A percentile compares a stretch with the other conserved stretches of the same genome.
phyloP scores from a whole-genome alignment of 2,888 invertebrate species.

The Ichneumon xanthorius region DNA sequence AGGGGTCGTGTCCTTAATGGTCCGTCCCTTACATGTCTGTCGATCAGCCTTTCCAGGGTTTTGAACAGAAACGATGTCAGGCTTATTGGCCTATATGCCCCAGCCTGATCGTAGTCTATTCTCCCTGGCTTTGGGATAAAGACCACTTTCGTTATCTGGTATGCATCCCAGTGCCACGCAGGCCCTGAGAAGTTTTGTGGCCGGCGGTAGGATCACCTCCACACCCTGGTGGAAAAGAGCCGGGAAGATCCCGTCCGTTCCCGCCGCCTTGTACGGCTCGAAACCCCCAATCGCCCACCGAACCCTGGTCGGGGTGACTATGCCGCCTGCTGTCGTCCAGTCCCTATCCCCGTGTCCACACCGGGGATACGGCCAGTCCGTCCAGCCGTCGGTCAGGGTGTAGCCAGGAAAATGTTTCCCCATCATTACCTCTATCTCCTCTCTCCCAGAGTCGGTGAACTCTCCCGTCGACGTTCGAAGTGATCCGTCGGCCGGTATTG shows the following conservation, averaged over 20 bases:
- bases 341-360: conserved; percentile 13
- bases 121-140: conserved; percentile 67
- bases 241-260: conserved; percentile 41
- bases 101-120: conserved; percentile 53
- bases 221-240: conserved; percentile 18
- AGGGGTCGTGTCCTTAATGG: conserved; percentile 37
- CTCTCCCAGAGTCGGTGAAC: conserved; percentile 9
- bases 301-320: neutral
- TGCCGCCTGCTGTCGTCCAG: neutral
- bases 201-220: neutral
- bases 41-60: conserved; percentile 69
- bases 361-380: conserved; percentile 1
- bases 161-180: conserved; percentile 49
- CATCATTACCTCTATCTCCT: conserved; percentile 3
- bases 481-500: neutral
- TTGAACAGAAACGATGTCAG: no score
- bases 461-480: conserved; percentile 14
- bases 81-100: conserved; percentile 68
- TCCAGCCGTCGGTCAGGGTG: neutral
- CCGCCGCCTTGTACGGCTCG: conserved; percentile 30
- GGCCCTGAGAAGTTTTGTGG: conserved; percentile 46
- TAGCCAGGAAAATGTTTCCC: conserved; percentile 21
- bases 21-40: conserved; percentile 63
- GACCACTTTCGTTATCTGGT: conserved; percentile 48
- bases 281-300: conserved; percentile 23